Evolutionary conservation across 2,113 vertebrate species (phyloP), one percentile per base, ranked within the genome.

Genomic region (Peromyscus polionotus): DNA sequence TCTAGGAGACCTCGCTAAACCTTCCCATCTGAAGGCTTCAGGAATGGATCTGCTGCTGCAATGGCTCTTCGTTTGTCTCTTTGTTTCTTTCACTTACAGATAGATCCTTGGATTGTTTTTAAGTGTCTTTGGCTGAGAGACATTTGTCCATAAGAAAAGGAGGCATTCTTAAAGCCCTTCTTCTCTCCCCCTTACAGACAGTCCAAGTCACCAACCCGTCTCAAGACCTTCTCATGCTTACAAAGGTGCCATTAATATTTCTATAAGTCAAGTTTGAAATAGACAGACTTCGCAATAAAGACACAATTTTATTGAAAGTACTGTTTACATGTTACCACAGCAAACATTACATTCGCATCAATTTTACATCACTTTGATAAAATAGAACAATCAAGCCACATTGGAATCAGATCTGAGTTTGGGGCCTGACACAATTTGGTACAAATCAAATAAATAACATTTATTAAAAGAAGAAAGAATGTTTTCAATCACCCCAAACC

Each of bases 391-490:
- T 45, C 72, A 19, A 54, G 63, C 11, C 36, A 80, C 48, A 28
- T 3, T 79, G 76, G 84, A 33, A n/a, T 31, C 48, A 85, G 42
- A 75, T 68, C 8, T 33, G 42, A 85, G 36, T 85, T 68, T 75
- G 13, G 33, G 89, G 14, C 9, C 42, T 57, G 36, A 83, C 5
- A 93, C 14, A 84, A 54, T 75, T 75, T 88, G 45, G 4, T n/a
- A 72, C 79, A 26, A 59, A 68, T 98, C 97, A 98, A 98, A 98
- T 99, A 98, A 98, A 98, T 98, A 98, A 95, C 90, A 97, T 98
- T 98, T 98, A 98, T 98, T 98, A 98, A 98, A 98, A 98, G 98
- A 98, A 98, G 96, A 98, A 98, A 67, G 96, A 97, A 97, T 98
- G 48, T 94, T 97, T 97, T 98, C 98, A 98, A 98, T 98, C 96